These are phyloP conservation scores for Paedocypris micromegethes DNA, from an alignment of 2,797 vertebrate species.

Conservation along the genomic window DNA sequence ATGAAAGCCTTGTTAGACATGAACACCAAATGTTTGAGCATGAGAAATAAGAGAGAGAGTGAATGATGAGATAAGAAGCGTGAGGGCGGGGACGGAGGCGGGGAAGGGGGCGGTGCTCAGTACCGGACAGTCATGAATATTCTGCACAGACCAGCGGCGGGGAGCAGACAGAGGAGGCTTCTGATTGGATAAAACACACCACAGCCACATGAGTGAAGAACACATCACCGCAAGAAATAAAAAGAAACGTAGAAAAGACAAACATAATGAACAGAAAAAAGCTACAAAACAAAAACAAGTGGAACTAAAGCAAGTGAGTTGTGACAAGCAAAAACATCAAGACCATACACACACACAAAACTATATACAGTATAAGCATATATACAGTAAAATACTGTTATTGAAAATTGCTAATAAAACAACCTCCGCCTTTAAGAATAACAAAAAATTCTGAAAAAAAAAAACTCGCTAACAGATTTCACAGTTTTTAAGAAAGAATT, in stretches of 20 bases:
- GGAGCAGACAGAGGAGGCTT: constrained; percentile 88
- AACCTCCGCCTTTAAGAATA: too few species aligned
- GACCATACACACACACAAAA: too few species aligned
- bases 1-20: neutral
- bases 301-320: constrained; percentile 2
- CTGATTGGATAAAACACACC: constrained; percentile 72
- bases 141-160: constrained; percentile 97
- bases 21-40: neutral
- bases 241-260: constrained; percentile 29
- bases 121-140: constrained; percentile 97
- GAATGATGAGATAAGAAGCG: neutral
- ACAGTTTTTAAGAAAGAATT: too few species aligned
- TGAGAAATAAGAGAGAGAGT: constrained; percentile 19
- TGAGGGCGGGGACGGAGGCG: too few species aligned
- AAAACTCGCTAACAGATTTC: too few species aligned
- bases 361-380: too few species aligned
- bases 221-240: constrained; percentile 44
- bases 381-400: too few species aligned
- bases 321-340: constrained; percentile 8
- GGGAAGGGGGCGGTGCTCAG: constrained; percentile 57
- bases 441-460: too few species aligned
- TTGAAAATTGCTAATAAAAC: too few species aligned
- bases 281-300: constrained; percentile 8
- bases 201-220: constrained; percentile 50
- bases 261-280: constrained; percentile 32